Evolutionary conservation across 1,140 invertebrate species (phyloP).

Genomic region (Rhynchophorus ferrugineus): DNA sequence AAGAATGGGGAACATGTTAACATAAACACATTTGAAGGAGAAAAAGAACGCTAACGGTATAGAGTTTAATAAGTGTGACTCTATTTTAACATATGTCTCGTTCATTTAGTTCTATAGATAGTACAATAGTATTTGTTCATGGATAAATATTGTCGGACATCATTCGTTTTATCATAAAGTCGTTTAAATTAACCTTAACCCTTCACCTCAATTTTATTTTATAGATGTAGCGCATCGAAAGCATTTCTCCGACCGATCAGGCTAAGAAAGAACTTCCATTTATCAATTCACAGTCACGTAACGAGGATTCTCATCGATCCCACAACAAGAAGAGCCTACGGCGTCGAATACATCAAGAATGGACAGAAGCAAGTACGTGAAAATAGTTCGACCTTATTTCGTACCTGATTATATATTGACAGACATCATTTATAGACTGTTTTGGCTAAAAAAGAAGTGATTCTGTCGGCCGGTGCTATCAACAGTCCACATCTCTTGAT

Average conservation of each 20-base stretch:
- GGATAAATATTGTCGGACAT: no score
- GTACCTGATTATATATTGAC: no score
- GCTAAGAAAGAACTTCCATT: constrained; percentile 62
- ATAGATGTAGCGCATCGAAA: constrained; percentile 63
- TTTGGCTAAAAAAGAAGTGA: constrained; percentile 67
- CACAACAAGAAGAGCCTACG: constrained; percentile 58
- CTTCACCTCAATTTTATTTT: no score
- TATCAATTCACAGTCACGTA: constrained; percentile 66
- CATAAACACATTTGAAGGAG: no score
- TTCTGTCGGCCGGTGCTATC: constrained; percentile 69
- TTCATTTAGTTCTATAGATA: no score
- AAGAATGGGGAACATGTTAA: no score
- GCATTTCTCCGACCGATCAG: constrained; percentile 71
- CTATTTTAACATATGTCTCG: no score
- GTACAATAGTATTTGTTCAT: no score
- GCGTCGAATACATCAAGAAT: constrained; percentile 68
- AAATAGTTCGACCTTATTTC: not conserved
- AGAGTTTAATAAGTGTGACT: no score
- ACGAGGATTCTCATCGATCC: constrained; percentile 71
- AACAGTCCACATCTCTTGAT: constrained; percentile 74
- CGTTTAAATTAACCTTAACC: no score
- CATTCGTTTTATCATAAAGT: no score
- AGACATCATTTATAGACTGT: constrained; percentile 43
- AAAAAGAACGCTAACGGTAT: no score
- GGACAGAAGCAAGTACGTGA: constrained; percentile 47